A percentile compares a stretch with the other conserved stretches of the same genome.
Evolutionary conservation across 1,140 invertebrate genomes (phyloP).

Genomic region (Periplaneta americana): DNA sequence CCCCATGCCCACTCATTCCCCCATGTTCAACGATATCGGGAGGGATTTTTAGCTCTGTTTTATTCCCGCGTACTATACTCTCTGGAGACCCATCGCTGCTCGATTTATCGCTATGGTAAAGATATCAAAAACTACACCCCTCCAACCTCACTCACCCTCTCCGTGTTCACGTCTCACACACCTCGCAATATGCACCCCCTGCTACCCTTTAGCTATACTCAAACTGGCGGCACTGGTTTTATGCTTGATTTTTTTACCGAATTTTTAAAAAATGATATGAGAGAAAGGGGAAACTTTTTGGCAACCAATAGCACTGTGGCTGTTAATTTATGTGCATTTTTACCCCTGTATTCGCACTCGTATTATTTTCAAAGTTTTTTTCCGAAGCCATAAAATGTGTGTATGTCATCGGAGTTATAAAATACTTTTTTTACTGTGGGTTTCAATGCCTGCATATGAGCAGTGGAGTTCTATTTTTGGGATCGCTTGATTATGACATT

Average conservation of each 20-base stretch:
- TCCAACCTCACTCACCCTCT: neutral
- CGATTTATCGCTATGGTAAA: neutral
- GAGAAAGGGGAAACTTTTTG: neutral
- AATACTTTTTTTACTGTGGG: neutral
- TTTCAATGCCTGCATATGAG: too few relatives aligned
- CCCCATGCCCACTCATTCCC: neutral
- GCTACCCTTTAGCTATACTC: too few relatives aligned
- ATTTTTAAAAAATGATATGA: neutral
- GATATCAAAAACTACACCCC: neutral
- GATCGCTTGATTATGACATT: neutral
- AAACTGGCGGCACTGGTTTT: neutral
- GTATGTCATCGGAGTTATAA: neutral
- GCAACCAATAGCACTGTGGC: neutral
- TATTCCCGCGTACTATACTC: neutral
- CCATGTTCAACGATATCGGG: neutral
- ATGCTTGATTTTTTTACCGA: neutral
- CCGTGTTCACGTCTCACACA: too few relatives aligned
- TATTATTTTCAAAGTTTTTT: neutral
- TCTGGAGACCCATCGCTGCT: neutral
- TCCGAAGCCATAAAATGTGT: neutral
- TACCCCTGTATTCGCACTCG: neutral
- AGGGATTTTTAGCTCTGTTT: neutral
- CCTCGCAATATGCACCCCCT: too few relatives aligned
- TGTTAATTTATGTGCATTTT: neutral
- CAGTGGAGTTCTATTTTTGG: too few relatives aligned